Percentiles rank a stretch among this genome's conserved stretches.
Conservation (phyloP, 2,113 vertebrate genomes). For the Megatriorchis doriae region DNA sequence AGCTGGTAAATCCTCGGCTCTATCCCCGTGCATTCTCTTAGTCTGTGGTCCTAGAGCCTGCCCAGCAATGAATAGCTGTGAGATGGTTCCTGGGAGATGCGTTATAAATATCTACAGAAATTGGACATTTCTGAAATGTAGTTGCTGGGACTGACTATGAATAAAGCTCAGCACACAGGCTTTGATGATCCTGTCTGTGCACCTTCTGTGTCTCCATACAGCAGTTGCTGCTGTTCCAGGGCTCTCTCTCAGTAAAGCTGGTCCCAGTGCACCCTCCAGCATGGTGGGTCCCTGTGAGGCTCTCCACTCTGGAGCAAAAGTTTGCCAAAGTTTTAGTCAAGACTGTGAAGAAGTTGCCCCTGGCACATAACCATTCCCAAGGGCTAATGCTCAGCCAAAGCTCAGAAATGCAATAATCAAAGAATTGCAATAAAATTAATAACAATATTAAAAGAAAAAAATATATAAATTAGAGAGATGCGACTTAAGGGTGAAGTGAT, state of each 20-base stretch:
- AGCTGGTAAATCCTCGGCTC: background rate
- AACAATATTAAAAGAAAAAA: background rate
- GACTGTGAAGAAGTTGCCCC: background rate
- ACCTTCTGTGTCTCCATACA: background rate
- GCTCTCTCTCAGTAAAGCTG: background rate
- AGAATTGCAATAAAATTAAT: background rate
- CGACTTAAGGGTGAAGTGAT: too few relatives aligned
- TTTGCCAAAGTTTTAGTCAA: background rate
- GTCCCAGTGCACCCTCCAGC: background rate
- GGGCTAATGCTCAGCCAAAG: background rate
- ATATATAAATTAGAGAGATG: background rate
- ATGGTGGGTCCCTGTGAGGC: background rate
- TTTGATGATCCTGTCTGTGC: background rate
- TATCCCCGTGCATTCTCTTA: too few relatives aligned
- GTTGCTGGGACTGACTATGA: background rate
- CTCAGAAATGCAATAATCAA: background rate
- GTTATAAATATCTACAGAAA: background rate
- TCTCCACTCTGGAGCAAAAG: background rate
- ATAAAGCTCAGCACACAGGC: background rate
- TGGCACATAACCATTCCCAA: background rate
- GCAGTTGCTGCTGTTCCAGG: background rate
- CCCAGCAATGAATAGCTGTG: fast-evolving
- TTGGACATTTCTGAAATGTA: background rate
- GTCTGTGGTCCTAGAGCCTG: background rate
- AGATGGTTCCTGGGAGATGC: background rate